Conservation (phyloP, 2,888 invertebrate species). For the Drosophila quinaria region DNA sequence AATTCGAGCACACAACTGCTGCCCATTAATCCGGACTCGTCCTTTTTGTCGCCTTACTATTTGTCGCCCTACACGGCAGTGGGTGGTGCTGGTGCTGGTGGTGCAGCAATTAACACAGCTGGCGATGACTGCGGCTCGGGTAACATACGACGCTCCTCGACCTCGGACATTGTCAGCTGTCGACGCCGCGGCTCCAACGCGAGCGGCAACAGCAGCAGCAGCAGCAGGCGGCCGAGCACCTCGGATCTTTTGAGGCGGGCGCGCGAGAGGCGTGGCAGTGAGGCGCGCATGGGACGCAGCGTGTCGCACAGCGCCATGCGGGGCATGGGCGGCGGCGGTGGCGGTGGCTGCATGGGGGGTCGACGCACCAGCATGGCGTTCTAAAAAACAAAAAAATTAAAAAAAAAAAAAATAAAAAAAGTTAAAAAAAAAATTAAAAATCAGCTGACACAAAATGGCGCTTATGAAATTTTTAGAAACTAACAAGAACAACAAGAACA, state of each 20-base stretch:
- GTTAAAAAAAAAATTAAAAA: conserved; percentile 7
- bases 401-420: too few relatives aligned
- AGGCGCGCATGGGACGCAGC: conserved; percentile 84
- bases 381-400: conserved; percentile 46
- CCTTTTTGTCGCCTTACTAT: conserved; percentile 82
- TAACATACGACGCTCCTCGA: conserved; percentile 85
- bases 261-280: conserved; percentile 85
- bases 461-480: conserved; percentile 70
- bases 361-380: conserved; percentile 86
- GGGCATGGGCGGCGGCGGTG: conserved; percentile 62
- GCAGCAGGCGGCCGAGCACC: conserved; percentile 84
- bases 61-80: conserved; percentile 78
- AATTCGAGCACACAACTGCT: conserved; percentile 79
- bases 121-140: conserved; percentile 56
- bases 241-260: conserved; percentile 84
- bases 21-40: conserved; percentile 66
- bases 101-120: background rate
- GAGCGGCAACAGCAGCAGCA: conserved; percentile 79
- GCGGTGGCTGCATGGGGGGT: conserved; percentile 74
- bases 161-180: conserved; percentile 84
- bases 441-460: conserved; percentile 70
- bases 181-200: conserved; percentile 76
- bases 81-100: conserved; percentile 6
- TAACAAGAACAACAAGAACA: conserved; percentile 16
- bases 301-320: conserved; percentile 83